phyloP scores from a whole-genome alignment of 64 coral and sea anemone genomes.

The Astreopora myriophthalma region DNA sequence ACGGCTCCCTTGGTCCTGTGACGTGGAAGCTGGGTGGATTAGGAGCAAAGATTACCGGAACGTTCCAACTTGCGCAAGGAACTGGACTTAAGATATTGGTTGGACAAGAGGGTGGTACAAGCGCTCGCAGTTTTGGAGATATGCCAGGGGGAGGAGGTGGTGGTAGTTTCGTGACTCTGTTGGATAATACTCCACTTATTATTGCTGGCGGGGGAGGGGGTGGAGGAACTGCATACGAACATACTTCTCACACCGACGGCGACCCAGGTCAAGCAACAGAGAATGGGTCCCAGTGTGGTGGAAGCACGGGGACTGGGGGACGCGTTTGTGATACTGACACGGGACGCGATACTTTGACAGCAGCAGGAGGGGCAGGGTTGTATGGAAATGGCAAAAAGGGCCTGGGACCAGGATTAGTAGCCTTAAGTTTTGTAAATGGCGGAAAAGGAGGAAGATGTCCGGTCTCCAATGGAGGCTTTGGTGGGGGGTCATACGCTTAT shows the following conservation, averaged over 20 bases:
- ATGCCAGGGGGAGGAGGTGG: slow-evolving; percentile 71
- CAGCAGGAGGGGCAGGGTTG: slow-evolving; percentile 14
- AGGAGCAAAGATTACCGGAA: slow-evolving; percentile 49
- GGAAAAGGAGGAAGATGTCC: background rate
- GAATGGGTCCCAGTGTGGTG: slow-evolving; percentile 52
- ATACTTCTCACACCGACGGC: slow-evolving; percentile 35
- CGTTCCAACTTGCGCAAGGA: slow-evolving; percentile 15
- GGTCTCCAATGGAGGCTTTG: slow-evolving; percentile 27
- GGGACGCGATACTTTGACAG: background rate
- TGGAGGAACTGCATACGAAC: background rate
- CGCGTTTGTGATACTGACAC: background rate
- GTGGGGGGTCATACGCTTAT: slow-evolving; percentile 46
- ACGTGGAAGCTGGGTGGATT: slow-evolving; percentile 20
- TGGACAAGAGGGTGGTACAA: slow-evolving; percentile 41
- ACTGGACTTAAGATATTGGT: slow-evolving; percentile 54
- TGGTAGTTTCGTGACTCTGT: slow-evolving; percentile 53
- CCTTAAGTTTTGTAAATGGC: slow-evolving; percentile 34
- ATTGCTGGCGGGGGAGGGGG: slow-evolving; percentile 82
- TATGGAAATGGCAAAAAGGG: background rate
- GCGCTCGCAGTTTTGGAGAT: background rate
- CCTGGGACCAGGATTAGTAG: background rate
- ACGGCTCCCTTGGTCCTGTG: background rate
- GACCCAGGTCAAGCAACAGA: slow-evolving; percentile 53
- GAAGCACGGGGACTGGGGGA: slow-evolving; percentile 34
- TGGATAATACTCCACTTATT: slow-evolving; percentile 36